A percentile compares a stretch with the other conserved stretches of the same genome.
Evolutionary conservation across 2,113 vertebrate genomes (phyloP).

Genomic region (Asarcornis scutulata): DNA sequence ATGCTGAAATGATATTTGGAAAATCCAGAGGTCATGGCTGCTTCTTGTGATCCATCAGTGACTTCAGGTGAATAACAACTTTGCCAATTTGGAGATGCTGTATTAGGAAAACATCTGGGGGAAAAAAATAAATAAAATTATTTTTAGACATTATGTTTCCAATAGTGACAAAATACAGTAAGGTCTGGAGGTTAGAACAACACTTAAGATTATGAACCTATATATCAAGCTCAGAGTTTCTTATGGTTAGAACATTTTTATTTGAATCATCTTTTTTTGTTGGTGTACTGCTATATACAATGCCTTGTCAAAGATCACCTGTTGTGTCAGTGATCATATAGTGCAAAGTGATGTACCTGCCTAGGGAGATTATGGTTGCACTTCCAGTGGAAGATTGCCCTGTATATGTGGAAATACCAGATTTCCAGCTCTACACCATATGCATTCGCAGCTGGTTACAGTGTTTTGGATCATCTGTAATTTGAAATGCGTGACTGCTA

Average conservation of each 20-base stretch:
- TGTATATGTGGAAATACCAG: background rate
- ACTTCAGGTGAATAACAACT: background rate
- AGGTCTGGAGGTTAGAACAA: background rate
- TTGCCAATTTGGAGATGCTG: background rate
- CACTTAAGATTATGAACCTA: background rate
- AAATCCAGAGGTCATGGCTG: background rate
- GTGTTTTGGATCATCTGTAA: background rate
- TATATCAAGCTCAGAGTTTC: background rate
- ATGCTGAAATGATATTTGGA: background rate
- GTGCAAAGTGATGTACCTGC: background rate
- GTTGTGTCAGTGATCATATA: background rate
- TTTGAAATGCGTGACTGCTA: background rate
- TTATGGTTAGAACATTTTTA: background rate
- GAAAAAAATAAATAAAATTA: rapidly evolving
- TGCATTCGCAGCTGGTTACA: background rate
- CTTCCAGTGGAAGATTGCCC: background rate
- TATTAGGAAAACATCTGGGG: rapidly evolving
- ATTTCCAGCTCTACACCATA: background rate
- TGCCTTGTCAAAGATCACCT: background rate
- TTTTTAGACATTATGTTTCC: background rate
- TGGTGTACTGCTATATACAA: background rate
- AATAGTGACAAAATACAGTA: background rate
- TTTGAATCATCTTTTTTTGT: background rate
- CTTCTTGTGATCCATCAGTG: background rate
- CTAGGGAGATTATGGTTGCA: background rate